Percentiles rank a stretch among this genome's conserved stretches.
phyloP scores from a whole-genome alignment of 2,888 invertebrate species.

The Ichneumoninae sp. region DNA sequence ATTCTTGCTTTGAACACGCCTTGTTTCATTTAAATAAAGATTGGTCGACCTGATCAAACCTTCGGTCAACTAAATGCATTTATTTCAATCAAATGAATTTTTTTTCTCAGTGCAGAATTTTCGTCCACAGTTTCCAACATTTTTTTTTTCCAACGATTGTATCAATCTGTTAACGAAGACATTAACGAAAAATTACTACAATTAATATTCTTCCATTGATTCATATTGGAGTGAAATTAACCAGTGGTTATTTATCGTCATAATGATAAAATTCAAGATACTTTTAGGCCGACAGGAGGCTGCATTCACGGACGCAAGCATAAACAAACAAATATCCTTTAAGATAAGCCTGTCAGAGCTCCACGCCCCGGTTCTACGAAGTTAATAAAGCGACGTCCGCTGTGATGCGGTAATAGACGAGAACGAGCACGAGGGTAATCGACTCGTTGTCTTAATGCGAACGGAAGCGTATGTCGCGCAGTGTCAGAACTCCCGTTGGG shows the following conservation, averaged over 20 bases:
- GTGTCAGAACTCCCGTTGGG: conserved; percentile 33
- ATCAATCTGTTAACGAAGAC: background rate
- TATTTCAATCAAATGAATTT: background rate
- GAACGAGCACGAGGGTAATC: conserved; percentile 20
- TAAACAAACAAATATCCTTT: background rate
- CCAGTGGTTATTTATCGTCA: background rate
- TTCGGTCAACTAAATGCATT: no score
- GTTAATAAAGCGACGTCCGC: conserved; percentile 43
- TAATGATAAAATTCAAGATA: background rate
- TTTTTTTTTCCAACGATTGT: background rate
- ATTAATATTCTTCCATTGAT: background rate
- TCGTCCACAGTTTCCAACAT: background rate
- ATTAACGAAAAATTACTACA: background rate
- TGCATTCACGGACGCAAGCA: background rate
- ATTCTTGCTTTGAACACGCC: no score
- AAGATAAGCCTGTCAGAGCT: background rate
- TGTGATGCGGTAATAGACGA: conserved; percentile 21
- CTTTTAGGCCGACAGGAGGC: background rate
- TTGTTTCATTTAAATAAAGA: no score
- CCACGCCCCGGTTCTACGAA: background rate
- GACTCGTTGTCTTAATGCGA: conserved; percentile 28
- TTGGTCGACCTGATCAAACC: no score
- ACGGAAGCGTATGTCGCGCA: conserved; percentile 37
- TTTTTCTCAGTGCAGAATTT: background rate
- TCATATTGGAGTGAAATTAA: background rate